Conservation (phyloP, 2,888 invertebrate species). For the Hirudinaria manillensis region DNA sequence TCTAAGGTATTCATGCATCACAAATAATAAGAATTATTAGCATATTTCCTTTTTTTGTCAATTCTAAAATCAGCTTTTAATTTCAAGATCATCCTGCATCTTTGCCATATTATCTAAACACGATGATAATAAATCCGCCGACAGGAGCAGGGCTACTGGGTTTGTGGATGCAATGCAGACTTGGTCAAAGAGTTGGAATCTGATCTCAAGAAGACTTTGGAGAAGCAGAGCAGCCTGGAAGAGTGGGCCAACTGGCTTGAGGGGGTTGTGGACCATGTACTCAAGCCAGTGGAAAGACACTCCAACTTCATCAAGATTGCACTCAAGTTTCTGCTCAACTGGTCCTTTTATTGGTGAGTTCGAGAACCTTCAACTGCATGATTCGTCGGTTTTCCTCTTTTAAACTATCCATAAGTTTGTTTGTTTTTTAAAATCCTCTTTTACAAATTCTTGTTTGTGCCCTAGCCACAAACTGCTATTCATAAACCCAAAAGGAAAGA, state of each 20-base stretch:
- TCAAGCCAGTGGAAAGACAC: slow-evolving; percentile 12
- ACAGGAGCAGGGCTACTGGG: slow-evolving; percentile 27
- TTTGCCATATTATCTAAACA: no score
- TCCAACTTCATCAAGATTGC: slow-evolving; percentile 29
- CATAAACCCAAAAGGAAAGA: no score
- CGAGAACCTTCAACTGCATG: neutral
- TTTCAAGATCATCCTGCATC: no score
- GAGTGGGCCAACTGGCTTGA: slow-evolving; percentile 35
- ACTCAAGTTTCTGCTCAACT: slow-evolving; percentile 24
- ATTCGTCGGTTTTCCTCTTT: neutral
- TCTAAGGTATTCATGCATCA: no score
- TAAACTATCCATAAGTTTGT: neutral
- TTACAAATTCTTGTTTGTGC: no score
- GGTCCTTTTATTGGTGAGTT: slow-evolving; percentile 30
- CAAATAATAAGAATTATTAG: no score
- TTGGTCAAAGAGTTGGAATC: slow-evolving; percentile 27
- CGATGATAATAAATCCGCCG: no score
- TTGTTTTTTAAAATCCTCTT: no score
- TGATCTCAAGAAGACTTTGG: slow-evolving; percentile 26
- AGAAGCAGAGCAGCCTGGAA: slow-evolving; percentile 26
- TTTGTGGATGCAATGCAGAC: slow-evolving; percentile 28
- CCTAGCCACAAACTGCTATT: no score
- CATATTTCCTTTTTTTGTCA: no score
- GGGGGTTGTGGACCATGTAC: slow-evolving; percentile 26
- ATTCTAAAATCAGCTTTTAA: no score